Evolutionary conservation across 2,113 vertebrate species (phyloP).

Genomic region (Willisornis vidua): DNA sequence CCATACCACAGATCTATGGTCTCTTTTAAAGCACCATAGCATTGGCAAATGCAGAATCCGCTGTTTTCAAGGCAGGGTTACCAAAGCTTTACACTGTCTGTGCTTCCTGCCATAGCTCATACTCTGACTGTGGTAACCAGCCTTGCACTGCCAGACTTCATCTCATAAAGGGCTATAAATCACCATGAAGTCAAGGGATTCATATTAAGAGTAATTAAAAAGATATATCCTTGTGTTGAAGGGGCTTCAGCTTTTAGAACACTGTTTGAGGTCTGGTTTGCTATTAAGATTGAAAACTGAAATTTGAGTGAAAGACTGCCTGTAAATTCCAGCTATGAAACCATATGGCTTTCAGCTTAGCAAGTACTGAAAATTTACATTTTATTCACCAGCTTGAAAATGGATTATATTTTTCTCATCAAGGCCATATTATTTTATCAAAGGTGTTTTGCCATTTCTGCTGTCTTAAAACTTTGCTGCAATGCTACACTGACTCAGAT

Average conservation of each 20-base stretch:
- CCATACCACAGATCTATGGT: neutral
- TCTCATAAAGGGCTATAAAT: conserved; percentile 7
- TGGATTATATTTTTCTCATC: neutral
- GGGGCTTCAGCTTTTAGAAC: neutral
- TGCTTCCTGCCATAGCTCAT: neutral
- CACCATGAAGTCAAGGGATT: neutral
- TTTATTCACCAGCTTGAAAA: neutral
- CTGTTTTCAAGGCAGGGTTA: neutral
- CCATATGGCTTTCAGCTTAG: conserved; percentile 28
- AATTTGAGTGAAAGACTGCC: conserved; percentile 52
- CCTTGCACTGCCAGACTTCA: neutral
- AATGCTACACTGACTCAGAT: neutral
- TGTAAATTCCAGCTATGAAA: conserved; percentile 50
- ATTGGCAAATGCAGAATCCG: neutral
- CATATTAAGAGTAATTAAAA: conserved; percentile 18
- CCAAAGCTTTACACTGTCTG: neutral
- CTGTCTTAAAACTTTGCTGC: neutral
- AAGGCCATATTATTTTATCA: neutral
- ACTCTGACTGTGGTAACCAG: neutral
- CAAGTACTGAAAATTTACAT: conserved; percentile 50
- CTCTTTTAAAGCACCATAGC: rapidly evolving
- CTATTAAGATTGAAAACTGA: conserved; percentile 47
- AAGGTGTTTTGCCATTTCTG: neutral
- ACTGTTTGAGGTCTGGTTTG: neutral
- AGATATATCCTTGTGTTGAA: neutral